A percentile compares a stretch with the other conserved stretches of the same genome.
Conservation (phyloP, 2,797 vertebrate species). For the Melanotaenia nigrans region DNA sequence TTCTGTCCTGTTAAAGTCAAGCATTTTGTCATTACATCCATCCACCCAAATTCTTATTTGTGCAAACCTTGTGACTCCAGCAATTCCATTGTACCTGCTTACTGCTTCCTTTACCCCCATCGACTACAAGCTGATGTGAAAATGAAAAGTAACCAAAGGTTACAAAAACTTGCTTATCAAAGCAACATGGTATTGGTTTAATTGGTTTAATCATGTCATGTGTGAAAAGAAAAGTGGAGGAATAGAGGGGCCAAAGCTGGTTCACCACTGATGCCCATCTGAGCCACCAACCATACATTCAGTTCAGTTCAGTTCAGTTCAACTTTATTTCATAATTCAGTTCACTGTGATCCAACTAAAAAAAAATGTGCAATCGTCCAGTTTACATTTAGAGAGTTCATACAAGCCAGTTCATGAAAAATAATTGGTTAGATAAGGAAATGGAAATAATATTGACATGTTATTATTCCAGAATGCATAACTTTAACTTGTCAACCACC, state of each 20-base stretch:
- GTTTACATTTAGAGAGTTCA: background rate
- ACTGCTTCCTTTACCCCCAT: background rate
- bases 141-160: background rate
- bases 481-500: too few relatives aligned
- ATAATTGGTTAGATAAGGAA: too few relatives aligned
- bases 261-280: too few relatives aligned
- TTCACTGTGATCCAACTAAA: background rate
- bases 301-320: background rate
- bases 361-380: background rate
- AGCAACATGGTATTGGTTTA: background rate
- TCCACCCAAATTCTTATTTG: background rate
- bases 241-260: too few relatives aligned
- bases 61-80: background rate
- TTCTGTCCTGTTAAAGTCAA: background rate
- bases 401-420: background rate
- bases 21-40: background rate
- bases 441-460: too few relatives aligned
- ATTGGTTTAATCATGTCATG: background rate
- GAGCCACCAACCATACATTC: background rate
- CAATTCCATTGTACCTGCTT: background rate
- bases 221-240: background rate
- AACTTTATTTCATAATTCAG: background rate
- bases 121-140: background rate
- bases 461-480: too few relatives aligned
- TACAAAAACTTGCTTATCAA: background rate